Evolutionary conservation across 2,888 invertebrate species (phyloP), one percentile per base, ranked within the genome.

Genomic region (Pammene aurita): DNA sequence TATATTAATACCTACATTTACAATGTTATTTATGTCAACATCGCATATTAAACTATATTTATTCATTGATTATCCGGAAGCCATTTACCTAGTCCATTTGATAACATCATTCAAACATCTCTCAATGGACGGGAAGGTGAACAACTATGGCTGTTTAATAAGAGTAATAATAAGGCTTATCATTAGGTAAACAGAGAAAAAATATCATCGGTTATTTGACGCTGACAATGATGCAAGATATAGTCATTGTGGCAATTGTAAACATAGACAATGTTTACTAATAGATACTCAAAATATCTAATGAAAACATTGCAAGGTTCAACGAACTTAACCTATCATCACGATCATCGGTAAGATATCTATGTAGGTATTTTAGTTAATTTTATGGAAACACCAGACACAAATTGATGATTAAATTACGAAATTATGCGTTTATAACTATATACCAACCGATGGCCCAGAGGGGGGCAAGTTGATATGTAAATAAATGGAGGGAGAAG

Each of bases 51-150:
- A n/a, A n/a, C n/a, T n/a, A n/a, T n/a, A n/a, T n/a, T 7, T 87
- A 56, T 35, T 35, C 35, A 55, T n/a, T n/a, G 63, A 67, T 70
- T 46, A 55, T 67, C 38, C 41, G 52, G 35, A 14, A 34, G 34
- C 14, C 13, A 41, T 2, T 13, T 41, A 18, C 18, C 10, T 7
- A 54, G 34, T 54, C 9, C n/a, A 6, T 10, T 26, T 26, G 26
- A 26, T 26, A 4, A 26, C 26, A 26, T 26, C 26, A 26, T 26
- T 26, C 4, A 2, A 26, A 26, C 26, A 26, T 26, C 26, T 26
- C 26, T 26, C 16, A 54, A 34, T 54, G 6, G 13, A 16, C 11
- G 34, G 34, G 4, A 2, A 5, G 4, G 34, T 7, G 9, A 34
- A 1, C 13, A 54, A 14, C 38, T 38, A 16, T 56, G 13, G 0